A percentile compares a stretch with the other conserved stretches of the same genome.
Conservation (phyloP, 2,113 vertebrate genomes). For the Athene noctua region DNA sequence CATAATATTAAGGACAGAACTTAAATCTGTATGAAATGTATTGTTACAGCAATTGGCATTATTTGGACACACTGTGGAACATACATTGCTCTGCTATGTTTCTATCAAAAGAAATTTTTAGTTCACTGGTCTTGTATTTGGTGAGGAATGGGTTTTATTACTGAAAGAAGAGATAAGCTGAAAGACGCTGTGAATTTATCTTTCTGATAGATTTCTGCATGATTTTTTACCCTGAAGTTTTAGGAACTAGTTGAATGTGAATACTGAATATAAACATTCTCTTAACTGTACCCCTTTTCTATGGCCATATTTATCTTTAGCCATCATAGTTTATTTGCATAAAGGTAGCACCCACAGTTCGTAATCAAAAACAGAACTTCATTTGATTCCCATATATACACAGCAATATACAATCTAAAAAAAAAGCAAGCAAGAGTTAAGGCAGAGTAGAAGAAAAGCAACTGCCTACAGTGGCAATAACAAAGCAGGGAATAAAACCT, state of each 20-base stretch:
- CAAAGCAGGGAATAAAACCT: neutral
- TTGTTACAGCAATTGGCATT: neutral
- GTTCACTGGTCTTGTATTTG: neutral
- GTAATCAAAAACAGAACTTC: neutral
- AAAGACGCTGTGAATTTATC: slow-evolving; percentile 2
- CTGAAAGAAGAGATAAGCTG: neutral
- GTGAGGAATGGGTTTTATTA: slow-evolving; percentile 19
- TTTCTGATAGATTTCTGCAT: neutral
- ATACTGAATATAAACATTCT: neutral
- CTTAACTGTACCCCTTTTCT: neutral
- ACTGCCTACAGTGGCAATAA: neutral
- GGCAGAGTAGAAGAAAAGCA: neutral
- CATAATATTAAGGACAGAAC: neutral
- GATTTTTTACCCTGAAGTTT: neutral
- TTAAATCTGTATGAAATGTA: neutral
- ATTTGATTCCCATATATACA: neutral
- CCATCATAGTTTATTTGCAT: neutral
- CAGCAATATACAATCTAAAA: neutral
- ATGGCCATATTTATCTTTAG: neutral
- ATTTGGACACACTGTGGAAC: neutral
- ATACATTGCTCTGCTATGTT: neutral
- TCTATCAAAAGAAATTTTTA: neutral
- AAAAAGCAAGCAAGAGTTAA: neutral
- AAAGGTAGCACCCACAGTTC: neutral
- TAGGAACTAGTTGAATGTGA: neutral